Evolutionary conservation across 2,797 vertebrate species (phyloP), one percentile per base, ranked within the genome.

Genomic region (Darevskia nairensis): DNA sequence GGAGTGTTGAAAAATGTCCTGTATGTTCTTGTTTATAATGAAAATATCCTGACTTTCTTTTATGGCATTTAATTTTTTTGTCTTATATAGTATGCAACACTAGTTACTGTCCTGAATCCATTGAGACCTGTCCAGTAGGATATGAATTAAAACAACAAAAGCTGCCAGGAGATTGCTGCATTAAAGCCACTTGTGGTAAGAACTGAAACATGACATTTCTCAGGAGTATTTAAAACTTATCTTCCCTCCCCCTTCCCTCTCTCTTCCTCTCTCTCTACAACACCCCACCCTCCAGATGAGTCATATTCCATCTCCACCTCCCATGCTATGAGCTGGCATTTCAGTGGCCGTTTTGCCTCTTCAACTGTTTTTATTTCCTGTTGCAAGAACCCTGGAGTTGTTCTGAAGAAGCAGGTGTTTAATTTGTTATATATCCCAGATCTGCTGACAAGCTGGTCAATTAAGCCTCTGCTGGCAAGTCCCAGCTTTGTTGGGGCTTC

Each of bases 81-180:
- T 85, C 8, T 92, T 76, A 13, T 3, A 10, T 89, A 98, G 98
- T 72, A 27, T 98, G 98, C 94, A 96, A 98, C 78, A 92, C 91
- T 80, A 98, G 85, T 85, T 92, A 86, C 66, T 99, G 99, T 86
- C 96, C 96, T 32, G 1, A 25, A 1, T 50, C 27, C 8, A 64
- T 69, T 32, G 90, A 86, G 1, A 94, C 71, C 17, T 99, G 99
- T 92, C 82, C 91, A 0, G 27, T 93, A 64, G 98, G 98, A 87
- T 97, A 96, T 85, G 88, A 41, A 15, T 86, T 93, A 50, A 1
- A 92, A 46, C 72, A 96, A 71, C 66, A 39, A 87, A 90, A 97
- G 11, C 92, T 96, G 59, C 95, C 96, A 1, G 98, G 97, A 69
- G 96, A 96, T 93, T 99, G 99, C 94, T 99, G 99, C 93, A 96